Evolutionary conservation across 2,888 invertebrate genomes (phyloP).

Genomic region (Epiblema foenella): DNA sequence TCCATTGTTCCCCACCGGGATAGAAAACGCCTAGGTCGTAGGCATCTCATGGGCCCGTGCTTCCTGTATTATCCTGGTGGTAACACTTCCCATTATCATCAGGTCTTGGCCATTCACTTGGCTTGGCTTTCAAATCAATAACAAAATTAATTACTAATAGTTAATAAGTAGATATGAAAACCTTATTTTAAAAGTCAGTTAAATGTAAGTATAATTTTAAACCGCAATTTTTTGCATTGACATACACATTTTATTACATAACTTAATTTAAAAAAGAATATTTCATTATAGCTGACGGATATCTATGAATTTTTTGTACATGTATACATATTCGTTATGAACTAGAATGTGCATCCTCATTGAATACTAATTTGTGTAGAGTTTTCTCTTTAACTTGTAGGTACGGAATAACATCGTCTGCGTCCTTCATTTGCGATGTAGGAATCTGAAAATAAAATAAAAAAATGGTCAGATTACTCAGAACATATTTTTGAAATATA

Average conservation of each 20-base stretch:
- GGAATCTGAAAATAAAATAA: constrained; percentile 66
- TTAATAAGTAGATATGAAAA: neutral
- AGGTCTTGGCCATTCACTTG: too few species aligned
- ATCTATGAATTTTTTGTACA: neutral
- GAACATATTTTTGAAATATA: too few species aligned
- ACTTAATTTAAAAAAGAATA: constrained; percentile 29
- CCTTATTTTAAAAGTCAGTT: neutral
- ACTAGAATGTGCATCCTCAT: constrained; percentile 45
- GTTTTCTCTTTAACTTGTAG: constrained; percentile 68
- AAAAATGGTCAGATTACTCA: neutral
- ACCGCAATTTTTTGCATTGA: constrained; percentile 1
- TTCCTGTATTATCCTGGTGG: too few species aligned
- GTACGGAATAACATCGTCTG: constrained; percentile 75
- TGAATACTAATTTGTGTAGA: constrained; percentile 72
- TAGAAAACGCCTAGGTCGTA: too few species aligned
- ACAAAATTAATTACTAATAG: too few species aligned
- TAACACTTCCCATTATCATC: too few species aligned
- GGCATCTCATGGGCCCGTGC: too few species aligned
- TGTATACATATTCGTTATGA: constrained; percentile 2
- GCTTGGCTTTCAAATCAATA: too few species aligned
- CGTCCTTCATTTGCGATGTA: constrained; percentile 77
- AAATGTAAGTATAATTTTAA: constrained; percentile 12
- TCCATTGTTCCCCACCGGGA: too few species aligned
- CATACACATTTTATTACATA: constrained; percentile 31
- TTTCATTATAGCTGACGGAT: neutral